A percentile compares a stretch with the other conserved stretches of the same genome.
phyloP scores from a whole-genome alignment of 2,113 vertebrate genomes.

The Labeo catla region DNA sequence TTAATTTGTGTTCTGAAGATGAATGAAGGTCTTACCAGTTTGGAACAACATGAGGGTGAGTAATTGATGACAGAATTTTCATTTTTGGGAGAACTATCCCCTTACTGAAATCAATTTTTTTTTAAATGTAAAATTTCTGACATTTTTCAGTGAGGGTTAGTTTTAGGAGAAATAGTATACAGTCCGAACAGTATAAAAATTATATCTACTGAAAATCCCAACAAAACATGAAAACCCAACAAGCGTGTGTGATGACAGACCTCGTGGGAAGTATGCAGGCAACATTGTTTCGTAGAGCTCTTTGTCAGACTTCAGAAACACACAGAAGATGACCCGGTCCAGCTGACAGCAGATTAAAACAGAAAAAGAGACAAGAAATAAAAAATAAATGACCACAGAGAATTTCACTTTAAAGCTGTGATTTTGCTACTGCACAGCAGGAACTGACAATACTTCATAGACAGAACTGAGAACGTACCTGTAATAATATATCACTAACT shows the following conservation, averaged over 20 bases:
- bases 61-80: too few species aligned
- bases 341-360: slow-evolving; percentile 66
- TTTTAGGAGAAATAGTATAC: not conserved
- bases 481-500: not conserved
- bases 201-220: not conserved
- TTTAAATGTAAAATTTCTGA: not conserved
- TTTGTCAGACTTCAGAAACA: slow-evolving; percentile 76
- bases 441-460: not conserved
- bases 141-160: not conserved
- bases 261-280: slow-evolving; percentile 76
- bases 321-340: slow-evolving; percentile 81
- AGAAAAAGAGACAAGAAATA: slow-evolving; percentile 18
- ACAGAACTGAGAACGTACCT: not conserved
- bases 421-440: slow-evolving; percentile 10
- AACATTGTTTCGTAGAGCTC: slow-evolving; percentile 74
- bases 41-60: too few species aligned
- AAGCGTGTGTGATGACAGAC: slow-evolving; percentile 62
- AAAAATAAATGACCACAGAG: slow-evolving; percentile 36
- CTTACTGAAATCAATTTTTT: not conserved
- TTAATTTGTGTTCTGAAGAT: too few species aligned
- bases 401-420: slow-evolving; percentile 14
- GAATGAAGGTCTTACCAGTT: too few species aligned
- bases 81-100: too few species aligned
- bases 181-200: not conserved
- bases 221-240: not conserved